Percentiles rank a stretch among this genome's conserved stretches.
Conservation (phyloP, 2,113 vertebrate genomes). For the Lycaon pictus region DNA sequence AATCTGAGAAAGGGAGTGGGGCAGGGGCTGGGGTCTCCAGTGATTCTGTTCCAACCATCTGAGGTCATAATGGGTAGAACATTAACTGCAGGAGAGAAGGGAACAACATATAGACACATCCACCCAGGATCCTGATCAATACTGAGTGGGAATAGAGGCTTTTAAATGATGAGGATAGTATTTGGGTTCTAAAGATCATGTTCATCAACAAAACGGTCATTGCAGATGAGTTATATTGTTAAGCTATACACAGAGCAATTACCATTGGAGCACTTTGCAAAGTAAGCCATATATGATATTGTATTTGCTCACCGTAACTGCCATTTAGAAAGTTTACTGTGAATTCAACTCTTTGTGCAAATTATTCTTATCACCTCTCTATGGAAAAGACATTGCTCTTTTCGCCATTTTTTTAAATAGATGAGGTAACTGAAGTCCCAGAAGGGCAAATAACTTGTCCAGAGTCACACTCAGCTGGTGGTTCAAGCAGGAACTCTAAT, state of each 20-base stretch:
- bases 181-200: not conserved
- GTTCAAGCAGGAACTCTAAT: not conserved
- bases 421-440: not conserved
- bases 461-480: not conserved
- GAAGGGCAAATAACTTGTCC: not conserved
- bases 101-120: not conserved
- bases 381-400: not conserved
- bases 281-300: not conserved
- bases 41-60: not conserved
- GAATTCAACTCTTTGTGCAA: not conserved
- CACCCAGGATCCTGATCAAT: not conserved
- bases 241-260: not conserved
- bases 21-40: not conserved
- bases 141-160: not conserved
- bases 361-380: not conserved
- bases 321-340: not conserved
- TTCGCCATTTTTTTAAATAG: not conserved
- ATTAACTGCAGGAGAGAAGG: not conserved
- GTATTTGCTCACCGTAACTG: not conserved
- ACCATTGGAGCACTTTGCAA: slow-evolving; percentile 32
- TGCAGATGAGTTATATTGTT: not conserved
- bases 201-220: not conserved
- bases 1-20: not conserved
- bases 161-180: not conserved
- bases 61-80: not conserved